Conservation (phyloP, 2,797 vertebrate species). For the Fistularia tabacaria region DNA sequence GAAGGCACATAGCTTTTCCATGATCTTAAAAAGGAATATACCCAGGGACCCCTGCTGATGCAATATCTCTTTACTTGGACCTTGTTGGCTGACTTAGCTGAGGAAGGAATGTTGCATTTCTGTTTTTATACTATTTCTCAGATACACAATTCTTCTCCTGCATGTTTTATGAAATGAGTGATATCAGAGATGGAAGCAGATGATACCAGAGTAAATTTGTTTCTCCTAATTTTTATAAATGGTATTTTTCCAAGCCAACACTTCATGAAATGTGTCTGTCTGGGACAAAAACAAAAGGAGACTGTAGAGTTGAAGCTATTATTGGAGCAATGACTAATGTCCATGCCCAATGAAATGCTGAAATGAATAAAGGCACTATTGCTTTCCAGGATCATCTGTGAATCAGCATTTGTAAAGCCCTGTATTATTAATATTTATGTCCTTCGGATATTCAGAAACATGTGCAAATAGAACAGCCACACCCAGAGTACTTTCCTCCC, state of each 20-base stretch:
- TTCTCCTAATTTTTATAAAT: slow-evolving; percentile 33
- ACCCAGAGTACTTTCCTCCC: slow-evolving; percentile 18
- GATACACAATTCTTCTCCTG: slow-evolving; percentile 6
- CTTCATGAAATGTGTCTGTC: slow-evolving; percentile 2
- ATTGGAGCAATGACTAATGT: not conserved
- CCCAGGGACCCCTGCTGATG: slow-evolving; percentile 61
- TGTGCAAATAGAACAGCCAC: slow-evolving; percentile 18
- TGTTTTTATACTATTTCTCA: not conserved
- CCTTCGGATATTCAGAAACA: slow-evolving; percentile 7
- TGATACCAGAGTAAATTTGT: slow-evolving; percentile 2
- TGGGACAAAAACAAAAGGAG: slow-evolving; percentile 32
- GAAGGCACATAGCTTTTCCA: slow-evolving; percentile 39
- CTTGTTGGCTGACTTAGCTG: slow-evolving; percentile 38
- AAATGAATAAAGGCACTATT: not conserved
- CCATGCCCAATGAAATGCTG: not conserved
- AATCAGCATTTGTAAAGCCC: slow-evolving; percentile 1
- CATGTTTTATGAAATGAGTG: slow-evolving; percentile 4
- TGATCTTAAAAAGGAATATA: slow-evolving; percentile 53
- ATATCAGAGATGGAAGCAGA: slow-evolving; percentile 37
- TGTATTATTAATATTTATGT: slow-evolving; percentile 10
- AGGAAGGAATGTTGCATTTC: slow-evolving; percentile 41
- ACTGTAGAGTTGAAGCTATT: slow-evolving; percentile 26
- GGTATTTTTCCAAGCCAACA: too few relatives aligned
- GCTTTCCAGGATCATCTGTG: not conserved
- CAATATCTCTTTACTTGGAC: slow-evolving; percentile 44